phyloP scores from a whole-genome alignment of 1,140 invertebrate species.

The Brachionus rotundiformis region DNA sequence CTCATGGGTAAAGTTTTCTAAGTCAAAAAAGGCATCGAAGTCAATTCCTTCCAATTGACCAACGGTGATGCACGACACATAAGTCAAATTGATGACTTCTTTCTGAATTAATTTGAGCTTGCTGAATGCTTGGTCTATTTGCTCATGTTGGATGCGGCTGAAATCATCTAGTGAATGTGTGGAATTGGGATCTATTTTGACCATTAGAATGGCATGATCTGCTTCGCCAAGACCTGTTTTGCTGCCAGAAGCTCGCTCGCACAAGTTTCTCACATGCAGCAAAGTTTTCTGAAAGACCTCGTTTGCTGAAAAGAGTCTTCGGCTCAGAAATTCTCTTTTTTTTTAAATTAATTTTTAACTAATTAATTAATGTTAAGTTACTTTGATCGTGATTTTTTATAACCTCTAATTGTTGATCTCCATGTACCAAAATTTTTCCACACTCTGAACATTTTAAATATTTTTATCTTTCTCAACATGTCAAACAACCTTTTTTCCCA shows the following conservation, averaged over 20 bases:
- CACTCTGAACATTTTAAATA: conserved; percentile 61
- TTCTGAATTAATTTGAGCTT: conserved; percentile 57
- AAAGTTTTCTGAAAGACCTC: conserved; percentile 62
- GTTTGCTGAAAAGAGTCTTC: conserved; percentile 61
- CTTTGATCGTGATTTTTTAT: conserved; percentile 1
- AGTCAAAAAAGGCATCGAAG: conserved; percentile 48
- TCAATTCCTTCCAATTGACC: conserved; percentile 50
- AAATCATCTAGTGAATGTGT: conserved; percentile 60
- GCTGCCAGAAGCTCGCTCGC: conserved; percentile 59
- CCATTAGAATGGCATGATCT: conserved; percentile 56
- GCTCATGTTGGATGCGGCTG: conserved; percentile 56
- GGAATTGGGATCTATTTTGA: conserved; percentile 56
- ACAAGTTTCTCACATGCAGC: conserved; percentile 59
- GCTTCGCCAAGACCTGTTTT: conserved; percentile 56
- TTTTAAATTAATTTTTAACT: neutral
- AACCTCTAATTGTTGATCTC: neutral
- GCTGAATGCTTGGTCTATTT: conserved; percentile 56
- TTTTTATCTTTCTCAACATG: conserved; percentile 57
- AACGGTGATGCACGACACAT: conserved; percentile 59
- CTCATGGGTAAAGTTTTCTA: neutral
- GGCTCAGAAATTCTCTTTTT: conserved; percentile 41
- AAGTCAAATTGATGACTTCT: conserved; percentile 60
- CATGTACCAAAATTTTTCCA: conserved; percentile 38
- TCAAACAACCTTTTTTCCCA: conserved; percentile 61
- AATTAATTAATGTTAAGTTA: neutral